Percentiles rank a stretch among this genome's conserved stretches.
Conservation (phyloP, 2,113 vertebrate species). For the Puffinus mauretanicus region DNA sequence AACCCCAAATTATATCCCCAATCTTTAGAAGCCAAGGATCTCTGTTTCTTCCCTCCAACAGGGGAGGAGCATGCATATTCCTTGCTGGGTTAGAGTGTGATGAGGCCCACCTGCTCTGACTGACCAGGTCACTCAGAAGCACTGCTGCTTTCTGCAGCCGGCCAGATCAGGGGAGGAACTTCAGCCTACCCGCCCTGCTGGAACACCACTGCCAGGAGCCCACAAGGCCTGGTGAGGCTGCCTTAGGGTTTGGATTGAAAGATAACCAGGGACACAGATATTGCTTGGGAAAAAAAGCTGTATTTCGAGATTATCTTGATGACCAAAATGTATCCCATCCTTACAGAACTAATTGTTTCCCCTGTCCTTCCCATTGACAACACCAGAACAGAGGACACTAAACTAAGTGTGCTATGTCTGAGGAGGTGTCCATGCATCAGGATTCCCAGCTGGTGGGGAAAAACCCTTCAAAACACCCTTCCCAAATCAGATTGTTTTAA, state of each 20-base stretch:
- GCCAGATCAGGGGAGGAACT: neutral
- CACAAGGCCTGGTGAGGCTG: neutral
- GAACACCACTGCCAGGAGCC: neutral
- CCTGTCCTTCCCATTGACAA: neutral
- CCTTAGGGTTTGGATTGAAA: neutral
- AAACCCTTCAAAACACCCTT: neutral
- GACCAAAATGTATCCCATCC: neutral
- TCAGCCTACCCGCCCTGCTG: neutral
- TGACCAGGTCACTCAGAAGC: neutral
- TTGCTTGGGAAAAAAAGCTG: neutral
- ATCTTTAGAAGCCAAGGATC: neutral
- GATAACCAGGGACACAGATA: neutral
- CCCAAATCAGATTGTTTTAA: neutral
- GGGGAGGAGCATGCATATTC: neutral
- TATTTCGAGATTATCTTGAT: neutral
- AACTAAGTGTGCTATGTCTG: neutral
- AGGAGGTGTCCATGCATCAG: neutral
- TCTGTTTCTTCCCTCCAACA: neutral
- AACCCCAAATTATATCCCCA: neutral
- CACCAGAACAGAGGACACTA: neutral
- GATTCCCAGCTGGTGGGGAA: neutral
- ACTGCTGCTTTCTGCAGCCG: neutral
- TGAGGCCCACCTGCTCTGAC: neutral
- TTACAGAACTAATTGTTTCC: neutral
- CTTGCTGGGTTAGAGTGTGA: neutral